These are phyloP conservation scores for Drosophila sordidula DNA, from an alignment of 2,888 invertebrate genomes.

Conservation along the genomic window DNA sequence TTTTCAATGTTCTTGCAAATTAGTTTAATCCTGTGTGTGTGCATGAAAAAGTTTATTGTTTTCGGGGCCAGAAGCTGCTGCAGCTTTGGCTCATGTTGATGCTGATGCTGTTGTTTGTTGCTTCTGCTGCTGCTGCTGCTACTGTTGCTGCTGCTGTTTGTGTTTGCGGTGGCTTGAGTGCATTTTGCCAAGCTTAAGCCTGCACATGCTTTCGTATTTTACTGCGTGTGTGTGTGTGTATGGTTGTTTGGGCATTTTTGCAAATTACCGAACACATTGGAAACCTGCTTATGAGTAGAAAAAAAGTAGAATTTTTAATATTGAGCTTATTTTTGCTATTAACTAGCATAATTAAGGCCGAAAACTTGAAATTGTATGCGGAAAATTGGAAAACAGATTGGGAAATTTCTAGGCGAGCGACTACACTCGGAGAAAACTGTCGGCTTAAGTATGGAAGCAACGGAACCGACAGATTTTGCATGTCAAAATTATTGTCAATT, in stretches of 20 bases:
- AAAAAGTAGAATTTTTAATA: slow-evolving; percentile 36
- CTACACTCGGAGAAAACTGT: background rate
- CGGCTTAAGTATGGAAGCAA: no score
- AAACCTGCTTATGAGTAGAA: slow-evolving; percentile 14
- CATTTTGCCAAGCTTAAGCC: slow-evolving; percentile 38
- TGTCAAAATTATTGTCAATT: no score
- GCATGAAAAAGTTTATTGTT: slow-evolving; percentile 69
- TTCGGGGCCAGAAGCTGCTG: slow-evolving; percentile 39
- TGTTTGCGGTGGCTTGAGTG: slow-evolving; percentile 43
- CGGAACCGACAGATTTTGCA: no score
- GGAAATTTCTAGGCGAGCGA: slow-evolving; percentile 3
- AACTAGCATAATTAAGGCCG: slow-evolving; percentile 27
- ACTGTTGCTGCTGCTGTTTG: slow-evolving; percentile 20
- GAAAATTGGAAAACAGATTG: slow-evolving; percentile 11
- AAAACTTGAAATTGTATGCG: background rate
- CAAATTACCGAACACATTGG: slow-evolving; percentile 27
- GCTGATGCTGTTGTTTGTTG: slow-evolving; percentile 26
- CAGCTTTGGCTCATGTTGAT: slow-evolving; percentile 18
- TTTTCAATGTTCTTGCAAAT: slow-evolving; percentile 75
- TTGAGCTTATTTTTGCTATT: slow-evolving; percentile 23
- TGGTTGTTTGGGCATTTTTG: slow-evolving; percentile 14
- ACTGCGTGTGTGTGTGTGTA: background rate
- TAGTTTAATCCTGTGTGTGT: slow-evolving; percentile 65
- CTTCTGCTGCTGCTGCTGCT: slow-evolving; percentile 6
- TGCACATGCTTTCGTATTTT: slow-evolving; percentile 15